Percentiles rank a stretch among this genome's conserved stretches.
phyloP scores from a whole-genome alignment of 2,888 invertebrate genomes.

The Drosophila meridionalis region DNA sequence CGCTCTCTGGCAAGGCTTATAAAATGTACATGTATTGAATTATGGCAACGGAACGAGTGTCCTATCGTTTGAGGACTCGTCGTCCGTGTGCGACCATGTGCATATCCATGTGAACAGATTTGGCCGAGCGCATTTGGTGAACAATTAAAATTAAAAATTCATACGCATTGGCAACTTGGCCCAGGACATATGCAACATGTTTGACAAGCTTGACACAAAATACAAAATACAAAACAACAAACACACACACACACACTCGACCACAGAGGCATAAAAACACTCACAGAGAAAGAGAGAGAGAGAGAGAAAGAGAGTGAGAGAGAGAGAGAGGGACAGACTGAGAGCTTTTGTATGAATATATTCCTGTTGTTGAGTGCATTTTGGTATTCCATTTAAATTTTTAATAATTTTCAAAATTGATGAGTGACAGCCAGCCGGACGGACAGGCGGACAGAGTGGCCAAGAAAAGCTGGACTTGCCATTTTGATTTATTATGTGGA shows the following conservation, averaged over 20 bases:
- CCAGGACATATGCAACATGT: constrained; percentile 60
- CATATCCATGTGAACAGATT: constrained; percentile 60
- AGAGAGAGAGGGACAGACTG: background rate
- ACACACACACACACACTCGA: constrained; percentile 18
- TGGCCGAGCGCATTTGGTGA: constrained; percentile 69
- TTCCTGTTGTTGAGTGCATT: constrained; percentile 66
- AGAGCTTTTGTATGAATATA: constrained; percentile 33
- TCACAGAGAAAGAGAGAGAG: background rate
- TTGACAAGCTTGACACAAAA: constrained; percentile 77
- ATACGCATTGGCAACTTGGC: constrained; percentile 61
- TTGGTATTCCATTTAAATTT: constrained; percentile 81
- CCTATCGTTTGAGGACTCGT: constrained; percentile 17
- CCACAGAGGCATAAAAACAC: constrained; percentile 3
- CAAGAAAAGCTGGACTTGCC: constrained; percentile 25
- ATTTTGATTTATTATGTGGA: constrained; percentile 66
- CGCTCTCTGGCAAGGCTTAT: constrained; percentile 7
- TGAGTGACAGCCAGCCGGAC: constrained; percentile 58
- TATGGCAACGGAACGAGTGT: constrained; percentile 34
- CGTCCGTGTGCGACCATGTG: constrained; percentile 15
- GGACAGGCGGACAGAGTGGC: background rate
- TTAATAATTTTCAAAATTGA: constrained; percentile 82
- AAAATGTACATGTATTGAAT: constrained; percentile 48
- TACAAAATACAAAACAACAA: constrained; percentile 58
- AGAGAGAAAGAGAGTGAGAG: background rate
- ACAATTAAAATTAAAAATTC: constrained; percentile 80